Evolutionary conservation across 2,113 vertebrate genomes (phyloP), one percentile per base, ranked within the genome.

Genomic region (Machaerirhynchus nigripectus): DNA sequence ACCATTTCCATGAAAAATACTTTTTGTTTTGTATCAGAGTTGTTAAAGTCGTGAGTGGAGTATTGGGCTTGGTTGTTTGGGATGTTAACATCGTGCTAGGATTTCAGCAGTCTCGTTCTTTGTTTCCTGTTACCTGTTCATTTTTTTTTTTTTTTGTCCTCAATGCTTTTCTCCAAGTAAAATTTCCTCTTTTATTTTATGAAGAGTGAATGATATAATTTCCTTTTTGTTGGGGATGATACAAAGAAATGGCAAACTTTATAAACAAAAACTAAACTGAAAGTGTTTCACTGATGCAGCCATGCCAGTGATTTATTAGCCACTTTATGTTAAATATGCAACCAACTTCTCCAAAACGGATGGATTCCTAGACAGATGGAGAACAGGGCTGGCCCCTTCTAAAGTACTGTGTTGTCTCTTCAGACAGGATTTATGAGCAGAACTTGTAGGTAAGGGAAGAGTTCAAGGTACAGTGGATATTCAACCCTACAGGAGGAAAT

Each of bases 1-100:
- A 9, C 46, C 17, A 64, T 95, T 92, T 91, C 44, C 92, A 83
- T 93, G 85, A 92, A 96, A 93, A 95, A 78, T 70, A 89, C 61
- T 92, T 95, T 87, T 69, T 84, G 47, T 89, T 93, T 65, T 47
- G 23, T 91, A 55, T 91, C 50, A 76, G 49, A 78, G 50, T 53
- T 83, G 56, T 91, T 95, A 26, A 93, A 85, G 44, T 91, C 89
- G 64, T 68, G 89, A 96, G 92, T 81, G 80, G 69, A 95, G 33
- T 56, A 70, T 88, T 90, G 73, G 53, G 13, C 60, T 93, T 16
- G 24, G 33, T 52, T 96, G 80, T 46, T 74, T 11, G 14, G 50
- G 47, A 59, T 50, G n/a, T 80, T 87, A 96, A 77, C 44, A 53
- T 84, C 63, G 52, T 91, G 60, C 49, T 86, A 86, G 57, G 44